phyloP scores from a whole-genome alignment of 2,888 invertebrate genomes.

The Microplitis deprimator region DNA sequence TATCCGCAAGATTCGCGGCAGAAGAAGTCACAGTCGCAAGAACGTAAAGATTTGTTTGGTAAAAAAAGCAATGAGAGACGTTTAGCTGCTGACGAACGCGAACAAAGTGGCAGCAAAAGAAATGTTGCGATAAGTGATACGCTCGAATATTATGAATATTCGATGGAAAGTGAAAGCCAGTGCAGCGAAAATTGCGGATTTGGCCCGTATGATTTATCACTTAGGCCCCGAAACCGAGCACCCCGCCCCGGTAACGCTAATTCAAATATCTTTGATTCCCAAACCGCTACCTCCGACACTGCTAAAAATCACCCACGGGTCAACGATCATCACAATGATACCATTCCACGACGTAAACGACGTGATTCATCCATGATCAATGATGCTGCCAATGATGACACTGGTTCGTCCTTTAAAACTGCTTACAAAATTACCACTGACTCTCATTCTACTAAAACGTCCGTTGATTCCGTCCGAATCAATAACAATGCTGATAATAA shows the following conservation, averaged over 20 bases:
- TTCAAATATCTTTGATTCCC: slow-evolving; percentile 72
- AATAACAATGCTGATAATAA: slow-evolving; percentile 27
- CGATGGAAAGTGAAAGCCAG: slow-evolving; percentile 71
- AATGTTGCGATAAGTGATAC: slow-evolving; percentile 71
- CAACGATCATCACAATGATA: slow-evolving; percentile 55
- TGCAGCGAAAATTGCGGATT: slow-evolving; percentile 72
- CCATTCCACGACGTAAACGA: slow-evolving; percentile 57
- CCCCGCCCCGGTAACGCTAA: slow-evolving; percentile 72
- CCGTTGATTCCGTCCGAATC: slow-evolving; percentile 52
- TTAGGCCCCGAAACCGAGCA: slow-evolving; percentile 71
- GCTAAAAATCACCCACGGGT: slow-evolving; percentile 69
- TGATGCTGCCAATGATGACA: slow-evolving; percentile 39
- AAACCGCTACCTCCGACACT: slow-evolving; percentile 71
- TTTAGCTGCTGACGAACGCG: slow-evolving; percentile 21
- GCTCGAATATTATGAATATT: slow-evolving; percentile 70
- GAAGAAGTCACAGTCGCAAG: too few species aligned
- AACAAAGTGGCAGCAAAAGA: slow-evolving; percentile 66
- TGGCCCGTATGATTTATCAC: slow-evolving; percentile 69
- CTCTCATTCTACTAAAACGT: slow-evolving; percentile 49
- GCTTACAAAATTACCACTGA: slow-evolving; percentile 43
- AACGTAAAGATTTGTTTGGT: not conserved
- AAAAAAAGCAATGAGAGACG: not conserved
- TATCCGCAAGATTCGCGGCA: too few species aligned
- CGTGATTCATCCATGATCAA: slow-evolving; percentile 45
- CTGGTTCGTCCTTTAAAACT: slow-evolving; percentile 50